A percentile compares a stretch with the other conserved stretches of the same genome.
Conservation (phyloP, 2,113 vertebrate genomes). For the Sula dactylatra region DNA sequence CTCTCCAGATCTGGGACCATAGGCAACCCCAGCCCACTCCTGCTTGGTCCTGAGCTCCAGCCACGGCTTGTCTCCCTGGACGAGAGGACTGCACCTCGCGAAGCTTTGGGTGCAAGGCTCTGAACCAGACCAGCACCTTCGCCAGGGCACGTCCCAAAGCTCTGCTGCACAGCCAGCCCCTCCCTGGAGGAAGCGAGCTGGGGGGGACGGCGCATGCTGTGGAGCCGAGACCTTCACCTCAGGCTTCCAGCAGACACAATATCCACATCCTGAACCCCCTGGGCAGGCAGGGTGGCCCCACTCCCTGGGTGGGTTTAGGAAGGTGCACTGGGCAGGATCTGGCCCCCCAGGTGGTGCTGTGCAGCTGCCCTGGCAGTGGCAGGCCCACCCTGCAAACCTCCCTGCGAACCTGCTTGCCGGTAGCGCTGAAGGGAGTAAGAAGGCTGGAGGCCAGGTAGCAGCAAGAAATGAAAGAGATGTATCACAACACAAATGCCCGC, state of each 20-base stretch:
- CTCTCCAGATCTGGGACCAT: rapidly evolving
- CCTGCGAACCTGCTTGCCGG: background rate
- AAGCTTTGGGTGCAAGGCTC: background rate
- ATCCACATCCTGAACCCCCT: too few species aligned
- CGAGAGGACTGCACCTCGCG: too few species aligned
- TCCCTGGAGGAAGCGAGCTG: background rate
- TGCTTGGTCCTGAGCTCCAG: background rate
- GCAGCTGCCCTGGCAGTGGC: background rate
- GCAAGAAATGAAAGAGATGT: too few species aligned
- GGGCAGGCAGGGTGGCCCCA: rapidly evolving
- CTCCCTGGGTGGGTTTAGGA: background rate
- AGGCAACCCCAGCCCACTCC: rapidly evolving
- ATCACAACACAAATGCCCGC: background rate
- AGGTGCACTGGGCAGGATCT: background rate
- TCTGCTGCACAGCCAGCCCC: background rate
- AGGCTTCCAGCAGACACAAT: background rate
- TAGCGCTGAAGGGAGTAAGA: background rate
- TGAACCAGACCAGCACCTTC: background rate
- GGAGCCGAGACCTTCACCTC: background rate
- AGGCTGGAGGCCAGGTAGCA: background rate
- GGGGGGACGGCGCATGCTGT: rapidly evolving
- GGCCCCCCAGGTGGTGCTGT: too few species aligned
- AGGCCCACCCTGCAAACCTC: too few species aligned
- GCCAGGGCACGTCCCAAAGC: background rate
- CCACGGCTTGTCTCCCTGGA: rapidly evolving